phyloP scores from a whole-genome alignment of 2,113 vertebrate species.

The Anser cygnoides region DNA sequence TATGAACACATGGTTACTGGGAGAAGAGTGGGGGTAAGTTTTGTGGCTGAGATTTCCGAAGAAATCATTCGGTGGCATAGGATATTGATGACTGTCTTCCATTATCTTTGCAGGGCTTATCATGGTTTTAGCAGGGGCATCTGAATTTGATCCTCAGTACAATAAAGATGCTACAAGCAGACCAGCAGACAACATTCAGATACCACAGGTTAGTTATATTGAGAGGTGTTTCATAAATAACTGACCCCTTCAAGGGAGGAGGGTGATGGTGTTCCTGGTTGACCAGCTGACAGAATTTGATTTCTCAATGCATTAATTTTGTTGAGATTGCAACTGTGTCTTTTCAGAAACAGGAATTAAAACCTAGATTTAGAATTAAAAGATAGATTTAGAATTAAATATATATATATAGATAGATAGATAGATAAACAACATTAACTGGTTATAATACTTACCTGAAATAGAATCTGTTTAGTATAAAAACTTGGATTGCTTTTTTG shows the following conservation, averaged over 20 bases:
- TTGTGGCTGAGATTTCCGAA: background rate
- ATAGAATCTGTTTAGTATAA: background rate
- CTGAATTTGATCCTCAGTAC: conserved; percentile 97
- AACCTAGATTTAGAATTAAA: background rate
- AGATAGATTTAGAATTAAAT: too few relatives aligned
- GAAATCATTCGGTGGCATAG: background rate
- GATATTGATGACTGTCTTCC: background rate
- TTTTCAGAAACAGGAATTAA: background rate
- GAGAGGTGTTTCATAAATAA: background rate
- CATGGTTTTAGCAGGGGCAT: conserved; percentile 96
- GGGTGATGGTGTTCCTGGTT: background rate
- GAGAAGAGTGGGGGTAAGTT: background rate
- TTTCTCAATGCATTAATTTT: background rate
- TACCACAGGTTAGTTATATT: conserved; percentile 87
- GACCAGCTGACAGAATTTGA: background rate
- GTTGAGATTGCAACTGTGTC: background rate
- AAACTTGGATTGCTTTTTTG: background rate
- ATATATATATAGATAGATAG: too few relatives aligned
- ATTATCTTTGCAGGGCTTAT: conserved; percentile 83
- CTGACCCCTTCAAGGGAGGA: background rate
- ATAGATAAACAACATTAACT: too few relatives aligned
- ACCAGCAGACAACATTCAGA: conserved; percentile 94
- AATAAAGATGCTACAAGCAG: conserved; percentile 97
- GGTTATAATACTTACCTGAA: too few relatives aligned
- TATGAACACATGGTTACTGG: background rate